Evolutionary conservation across 1,140 invertebrate species (phyloP), one percentile per base, ranked within the genome.

Genomic region (Drosophila albomicans): DNA sequence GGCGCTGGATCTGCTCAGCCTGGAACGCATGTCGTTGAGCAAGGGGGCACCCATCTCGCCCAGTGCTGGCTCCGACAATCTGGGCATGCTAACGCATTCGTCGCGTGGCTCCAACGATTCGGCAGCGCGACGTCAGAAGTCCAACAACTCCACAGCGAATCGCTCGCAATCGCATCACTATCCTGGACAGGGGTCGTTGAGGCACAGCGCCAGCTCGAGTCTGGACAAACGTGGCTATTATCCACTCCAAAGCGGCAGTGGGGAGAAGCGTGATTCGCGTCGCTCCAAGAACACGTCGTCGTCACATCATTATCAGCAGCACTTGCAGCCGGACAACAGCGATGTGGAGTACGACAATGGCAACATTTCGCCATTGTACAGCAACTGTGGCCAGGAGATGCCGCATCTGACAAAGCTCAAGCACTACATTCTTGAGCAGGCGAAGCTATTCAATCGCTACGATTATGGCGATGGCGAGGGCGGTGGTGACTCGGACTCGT

Each of bases 391-490:
- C 86, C 93, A 94, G 78, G 94, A 94, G 79, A 94, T 94, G 93
- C 94, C 95, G 52, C 96, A 97, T 92, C 93, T 97, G 52, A 91
- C 97, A 80, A 97, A 97, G 3, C 93, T 98, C 59, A 97, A 98
- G 89, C 96, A 98, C 92, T 98, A 98, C 87, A 97, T 98, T 57
- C 94, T 98, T 75, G 97, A 98, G 91, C 96, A 98, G 93, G 96
- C 95, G 0, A 96, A 96, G 92, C 93, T 96, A 5, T 96, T 95
- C 74, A 96, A 96, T 94, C 91, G 94, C 91, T 96, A 96, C 79
- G 94, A 94, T 73, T 95, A 95, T 71, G 81, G 87, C 10, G 81
- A 78, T 41, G 82, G 86, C 0, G 84, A 80, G n/a, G 82, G 81
- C 89, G 94, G 94, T 16, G 91, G 96, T 5, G 95, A 96, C 89